These are phyloP conservation scores for Euplagia quadripunctaria DNA, from an alignment of 2,888 invertebrate genomes.

Conservation along the genomic window DNA sequence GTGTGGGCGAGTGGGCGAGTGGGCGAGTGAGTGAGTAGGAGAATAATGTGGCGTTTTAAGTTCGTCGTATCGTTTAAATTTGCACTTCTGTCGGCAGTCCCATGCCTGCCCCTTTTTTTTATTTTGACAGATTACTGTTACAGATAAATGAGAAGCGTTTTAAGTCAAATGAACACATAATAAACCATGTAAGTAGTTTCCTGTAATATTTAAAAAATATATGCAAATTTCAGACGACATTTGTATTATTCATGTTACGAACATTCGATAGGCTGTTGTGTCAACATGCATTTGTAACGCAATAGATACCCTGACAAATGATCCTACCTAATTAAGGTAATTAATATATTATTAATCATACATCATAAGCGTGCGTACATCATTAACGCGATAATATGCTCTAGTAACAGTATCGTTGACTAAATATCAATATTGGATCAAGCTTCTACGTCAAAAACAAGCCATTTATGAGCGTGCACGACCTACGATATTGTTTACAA, in stretches of 20 bases:
- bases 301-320: constrained; percentile 30
- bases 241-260: not conserved
- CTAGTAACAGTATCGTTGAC: constrained; percentile 46
- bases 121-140: too few species aligned
- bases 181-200: not conserved
- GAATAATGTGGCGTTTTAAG: too few species aligned
- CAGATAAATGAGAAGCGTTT: too few species aligned
- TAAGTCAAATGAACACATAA: not conserved
- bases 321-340: constrained; percentile 40
- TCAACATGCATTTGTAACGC: constrained; percentile 24
- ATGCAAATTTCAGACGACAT: not conserved
- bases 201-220: not conserved
- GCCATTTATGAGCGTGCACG: constrained; percentile 76
- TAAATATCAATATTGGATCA: constrained; percentile 63
- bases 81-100: too few species aligned
- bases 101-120: too few species aligned
- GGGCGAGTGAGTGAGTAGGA: too few species aligned
- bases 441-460: constrained; percentile 53
- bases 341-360: constrained; percentile 42
- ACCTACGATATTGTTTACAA: constrained; percentile 80
- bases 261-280: not conserved
- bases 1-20: too few species aligned
- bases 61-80: too few species aligned
- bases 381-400: constrained; percentile 40
- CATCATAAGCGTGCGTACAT: constrained; percentile 18